Percentiles rank a stretch among this genome's conserved stretches.
phyloP scores from a whole-genome alignment of 2,888 invertebrate genomes.

The Cephonodes hylas region DNA sequence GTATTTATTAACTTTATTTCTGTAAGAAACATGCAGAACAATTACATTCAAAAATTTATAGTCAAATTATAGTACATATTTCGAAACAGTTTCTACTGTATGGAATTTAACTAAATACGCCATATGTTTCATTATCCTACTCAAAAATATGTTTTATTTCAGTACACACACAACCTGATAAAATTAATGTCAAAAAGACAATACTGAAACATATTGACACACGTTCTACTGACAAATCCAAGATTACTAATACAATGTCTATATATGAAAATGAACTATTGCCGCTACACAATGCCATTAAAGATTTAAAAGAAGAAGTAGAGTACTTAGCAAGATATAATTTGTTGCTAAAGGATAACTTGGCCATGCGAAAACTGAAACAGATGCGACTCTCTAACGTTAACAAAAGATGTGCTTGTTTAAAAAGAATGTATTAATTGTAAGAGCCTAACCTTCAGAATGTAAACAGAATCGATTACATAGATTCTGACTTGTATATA shows the following conservation, averaged over 20 bases:
- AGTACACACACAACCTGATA: no score
- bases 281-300: conserved; percentile 55
- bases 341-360: conserved; percentile 36
- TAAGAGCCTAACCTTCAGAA: not conserved
- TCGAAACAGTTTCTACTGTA: no score
- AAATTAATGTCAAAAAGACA: not conserved
- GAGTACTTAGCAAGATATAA: conserved; percentile 47
- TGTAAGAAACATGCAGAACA: no score
- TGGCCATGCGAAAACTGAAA: conserved; percentile 28
- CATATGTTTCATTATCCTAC: no score
- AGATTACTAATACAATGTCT: conserved; percentile 19
- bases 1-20: no score
- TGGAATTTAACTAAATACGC: no score
- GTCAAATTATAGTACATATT: no score
- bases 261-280: conserved; percentile 56
- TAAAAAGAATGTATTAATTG: conserved; percentile 18
- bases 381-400: conserved; percentile 28
- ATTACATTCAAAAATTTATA: no score
- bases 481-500: no score
- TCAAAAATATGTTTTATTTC: no score
- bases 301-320: conserved; percentile 50
- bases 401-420: conserved; percentile 44
- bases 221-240: not conserved
- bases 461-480: no score
- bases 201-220: not conserved